Conservation (phyloP, 2,797 vertebrate species). For the Clarias pachynema region DNA sequence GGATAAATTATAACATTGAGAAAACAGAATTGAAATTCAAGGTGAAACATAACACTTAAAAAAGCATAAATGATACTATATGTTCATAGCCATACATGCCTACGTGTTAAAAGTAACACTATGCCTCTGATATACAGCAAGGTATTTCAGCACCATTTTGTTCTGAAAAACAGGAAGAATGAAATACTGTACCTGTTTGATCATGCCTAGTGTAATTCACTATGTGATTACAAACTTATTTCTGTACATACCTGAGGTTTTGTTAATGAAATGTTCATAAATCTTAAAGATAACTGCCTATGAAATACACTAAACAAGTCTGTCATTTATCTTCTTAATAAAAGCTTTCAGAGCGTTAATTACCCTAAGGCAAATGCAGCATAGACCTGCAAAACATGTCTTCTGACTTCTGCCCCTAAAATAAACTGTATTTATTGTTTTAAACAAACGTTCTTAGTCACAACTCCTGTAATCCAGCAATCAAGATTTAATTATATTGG, state of each 20-base stretch:
- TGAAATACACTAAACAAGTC: background rate
- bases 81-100: background rate
- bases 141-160: background rate
- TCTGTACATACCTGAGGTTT: constrained; percentile 23
- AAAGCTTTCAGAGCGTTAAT: background rate
- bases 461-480: constrained; percentile 33
- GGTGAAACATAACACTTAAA: background rate
- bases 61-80: background rate
- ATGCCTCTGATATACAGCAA: background rate
- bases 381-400: constrained; percentile 15
- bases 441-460: background rate
- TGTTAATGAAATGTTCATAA: background rate
- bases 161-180: constrained; percentile 12
- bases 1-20: background rate
- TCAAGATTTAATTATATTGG: background rate
- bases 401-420: constrained; percentile 1
- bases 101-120: background rate
- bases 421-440: constrained; percentile 13
- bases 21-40: background rate
- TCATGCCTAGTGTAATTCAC: constrained; percentile 21
- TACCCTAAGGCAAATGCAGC: background rate
- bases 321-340: background rate
- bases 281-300: background rate
- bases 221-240: background rate
- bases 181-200: background rate